These are phyloP conservation scores for Brachypodius melanocephalos DNA, from an alignment of 2,113 vertebrate species.

Conservation along the genomic window DNA sequence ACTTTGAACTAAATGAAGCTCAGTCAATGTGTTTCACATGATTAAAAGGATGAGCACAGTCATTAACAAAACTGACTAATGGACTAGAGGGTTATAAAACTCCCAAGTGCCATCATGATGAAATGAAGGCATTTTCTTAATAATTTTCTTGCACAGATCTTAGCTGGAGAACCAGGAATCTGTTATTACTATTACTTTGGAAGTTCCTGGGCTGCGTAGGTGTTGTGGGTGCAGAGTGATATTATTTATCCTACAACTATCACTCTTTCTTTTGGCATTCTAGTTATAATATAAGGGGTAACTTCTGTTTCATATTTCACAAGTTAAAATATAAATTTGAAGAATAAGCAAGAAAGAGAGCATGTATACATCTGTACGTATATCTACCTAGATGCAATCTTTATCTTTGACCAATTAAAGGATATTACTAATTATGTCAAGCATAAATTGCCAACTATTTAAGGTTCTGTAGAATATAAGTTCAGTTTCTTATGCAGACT, in stretches of 20 bases:
- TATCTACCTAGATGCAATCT: neutral
- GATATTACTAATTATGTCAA: neutral
- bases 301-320: neutral
- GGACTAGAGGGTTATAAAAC: constrained; percentile 66
- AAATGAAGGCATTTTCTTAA: constrained; percentile 76
- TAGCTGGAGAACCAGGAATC: constrained; percentile 50
- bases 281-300: neutral
- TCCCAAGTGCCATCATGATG: constrained; percentile 75
- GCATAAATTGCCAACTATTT: neutral
- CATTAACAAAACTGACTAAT: constrained; percentile 80
- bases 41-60: constrained; percentile 75
- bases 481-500: neutral
- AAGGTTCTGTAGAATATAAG: neutral
- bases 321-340: neutral
- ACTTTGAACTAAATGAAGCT: constrained; percentile 76
- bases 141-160: constrained; percentile 75
- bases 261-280: neutral
- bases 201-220: neutral
- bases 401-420: neutral
- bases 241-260: neutral
- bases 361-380: neutral
- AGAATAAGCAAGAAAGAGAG: neutral
- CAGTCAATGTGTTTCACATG: constrained; percentile 65
- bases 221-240: neutral
- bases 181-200: constrained; percentile 52